Percentiles rank a stretch among this genome's conserved stretches.
phyloP scores from a whole-genome alignment of 2,113 vertebrate genomes.

The Oxyruncus cristatus region DNA sequence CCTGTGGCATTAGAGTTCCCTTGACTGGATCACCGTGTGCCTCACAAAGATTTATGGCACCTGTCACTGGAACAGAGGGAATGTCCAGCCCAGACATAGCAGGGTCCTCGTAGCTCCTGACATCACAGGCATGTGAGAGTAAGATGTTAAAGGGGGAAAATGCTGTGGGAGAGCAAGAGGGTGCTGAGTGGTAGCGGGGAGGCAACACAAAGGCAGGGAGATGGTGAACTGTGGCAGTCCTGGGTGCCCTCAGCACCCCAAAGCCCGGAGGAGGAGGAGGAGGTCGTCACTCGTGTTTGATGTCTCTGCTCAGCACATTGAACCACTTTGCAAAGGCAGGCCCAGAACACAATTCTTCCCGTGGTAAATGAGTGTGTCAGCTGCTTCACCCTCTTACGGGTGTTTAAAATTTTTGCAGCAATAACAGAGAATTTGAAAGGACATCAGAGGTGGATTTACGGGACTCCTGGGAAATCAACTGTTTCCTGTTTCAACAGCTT shows the following conservation, averaged over 20 bases:
- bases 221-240: not conserved
- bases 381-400: not conserved
- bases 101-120: not conserved
- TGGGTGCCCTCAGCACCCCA: not conserved
- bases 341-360: not conserved
- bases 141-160: not conserved
- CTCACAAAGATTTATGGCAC: not conserved
- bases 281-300: not conserved
- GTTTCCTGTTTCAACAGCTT: slow-evolving; percentile 68
- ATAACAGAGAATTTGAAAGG: slow-evolving; percentile 55
- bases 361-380: slow-evolving; percentile 26
- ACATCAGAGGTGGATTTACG: slow-evolving; percentile 54
- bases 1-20: not conserved
- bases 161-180: not conserved
- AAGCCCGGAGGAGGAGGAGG: not conserved
- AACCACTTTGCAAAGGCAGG: not conserved
- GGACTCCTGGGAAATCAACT: slow-evolving; percentile 65
- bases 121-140: fast-evolving
- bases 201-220: not conserved
- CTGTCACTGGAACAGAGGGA: not conserved
- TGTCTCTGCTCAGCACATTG: not conserved
- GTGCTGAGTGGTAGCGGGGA: not conserved
- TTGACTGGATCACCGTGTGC: not conserved
- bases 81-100: not conserved
- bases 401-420: slow-evolving; percentile 52